Evolutionary conservation across 2,113 vertebrate genomes (phyloP).

Genomic region (Pseudorhombus dupliciocellatus): DNA sequence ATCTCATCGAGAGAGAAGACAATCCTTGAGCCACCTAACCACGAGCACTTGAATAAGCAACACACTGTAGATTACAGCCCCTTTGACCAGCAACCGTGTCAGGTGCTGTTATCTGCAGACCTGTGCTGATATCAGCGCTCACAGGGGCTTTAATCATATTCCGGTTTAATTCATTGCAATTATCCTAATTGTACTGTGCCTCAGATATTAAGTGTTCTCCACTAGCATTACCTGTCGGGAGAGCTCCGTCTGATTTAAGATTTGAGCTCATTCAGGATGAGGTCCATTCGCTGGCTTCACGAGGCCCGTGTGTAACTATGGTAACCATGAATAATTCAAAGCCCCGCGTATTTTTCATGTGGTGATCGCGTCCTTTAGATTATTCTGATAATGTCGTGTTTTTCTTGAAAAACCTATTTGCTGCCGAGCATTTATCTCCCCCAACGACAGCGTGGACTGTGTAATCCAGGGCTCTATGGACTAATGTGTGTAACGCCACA

Average conservation of each 20-base stretch:
- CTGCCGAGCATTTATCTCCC: neutral
- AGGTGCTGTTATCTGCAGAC: no score
- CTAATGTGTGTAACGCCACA: slow-evolving; percentile 18
- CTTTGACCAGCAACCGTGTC: no score
- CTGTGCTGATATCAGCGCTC: no score
- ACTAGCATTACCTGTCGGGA: neutral
- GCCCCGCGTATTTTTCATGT: neutral
- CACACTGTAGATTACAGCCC: no score
- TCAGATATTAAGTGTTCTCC: neutral
- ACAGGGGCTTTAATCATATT: no score
- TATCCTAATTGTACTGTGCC: no score
- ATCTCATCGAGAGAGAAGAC: no score
- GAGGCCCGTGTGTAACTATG: neutral
- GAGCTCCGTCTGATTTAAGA: neutral
- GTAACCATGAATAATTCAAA: slow-evolving; percentile 3
- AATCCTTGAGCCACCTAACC: no score
- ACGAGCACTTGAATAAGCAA: no score
- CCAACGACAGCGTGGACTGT: neutral
- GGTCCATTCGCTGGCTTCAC: neutral
- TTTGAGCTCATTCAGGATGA: neutral
- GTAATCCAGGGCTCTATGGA: slow-evolving; percentile 2
- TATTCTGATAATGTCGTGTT: neutral
- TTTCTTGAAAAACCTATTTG: neutral
- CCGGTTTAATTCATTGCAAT: no score
- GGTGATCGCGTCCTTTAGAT: neutral